Base-by-base conservation (phyloP, 2,888 invertebrate genomes). In the Ichneumoninae sp. region DNA sequence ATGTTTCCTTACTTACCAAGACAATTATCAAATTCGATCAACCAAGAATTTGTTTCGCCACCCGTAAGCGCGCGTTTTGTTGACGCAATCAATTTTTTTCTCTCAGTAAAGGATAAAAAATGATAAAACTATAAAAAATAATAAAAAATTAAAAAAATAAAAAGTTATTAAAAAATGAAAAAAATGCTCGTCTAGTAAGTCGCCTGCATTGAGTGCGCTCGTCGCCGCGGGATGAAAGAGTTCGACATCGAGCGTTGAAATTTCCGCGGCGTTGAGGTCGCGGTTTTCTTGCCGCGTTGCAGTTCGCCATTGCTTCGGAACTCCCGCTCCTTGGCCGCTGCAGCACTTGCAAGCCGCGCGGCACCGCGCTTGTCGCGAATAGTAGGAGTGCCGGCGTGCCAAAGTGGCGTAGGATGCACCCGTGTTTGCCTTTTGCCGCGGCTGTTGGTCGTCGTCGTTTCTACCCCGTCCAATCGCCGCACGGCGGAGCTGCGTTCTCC, bases 361-460 rank as follows among this genome's bases (percentile, higher is more conserved):
- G n/a, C 30, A 8, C 26, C 30, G 26, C 22, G 52, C 66, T 54
- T 26, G 22, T 66, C 40, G 76, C 76, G 76, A 76, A 76, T 76
- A 54, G 76, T 76, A 76, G 76, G 76, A 76, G 76, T 54, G 75
- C 52, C 66, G 71, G 40, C 52, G 40, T 52, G 5, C 26, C n/a
- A 60, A 72, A 26, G 76, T 52, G 76, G 66, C 76, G 76, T 76
- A 86, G 85, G 85, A 93, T 91, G 94, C 91, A 91, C 90, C 92
- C 91, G 91, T 82, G 87, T 87, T 89, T 86, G 88, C 86, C 77
- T 86, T 86, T 85, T 87, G 83, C 80, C 88, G 13, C 71, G 44
- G 65, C 75, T 75, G 78, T 81, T 81, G 78, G 81, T 71, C 71
- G 78, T 40, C 52, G 65, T 47, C 57, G 74, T 79, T 78, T 81